Evolutionary conservation across 35 echinoderm and acorn worm genomes (phyloP).

Genomic region (Apostichopus parvimensis): DNA sequence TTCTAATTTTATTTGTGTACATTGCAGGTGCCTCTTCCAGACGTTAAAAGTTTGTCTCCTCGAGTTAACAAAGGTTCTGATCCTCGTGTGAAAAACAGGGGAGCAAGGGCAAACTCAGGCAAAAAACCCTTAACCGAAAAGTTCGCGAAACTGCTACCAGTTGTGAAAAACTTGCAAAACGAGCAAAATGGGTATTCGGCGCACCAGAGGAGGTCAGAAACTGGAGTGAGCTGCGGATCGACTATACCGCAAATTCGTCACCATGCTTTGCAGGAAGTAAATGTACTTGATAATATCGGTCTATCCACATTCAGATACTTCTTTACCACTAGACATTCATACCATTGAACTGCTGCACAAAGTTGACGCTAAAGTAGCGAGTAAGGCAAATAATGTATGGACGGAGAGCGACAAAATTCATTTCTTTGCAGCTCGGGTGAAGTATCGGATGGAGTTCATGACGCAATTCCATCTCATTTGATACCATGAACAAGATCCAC

Average conservation of each 20-base stretch:
- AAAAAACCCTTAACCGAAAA: not conserved
- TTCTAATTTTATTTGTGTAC: no score
- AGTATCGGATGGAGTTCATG: constrained; percentile 24
- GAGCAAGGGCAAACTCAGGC: not conserved
- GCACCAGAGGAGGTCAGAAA: not conserved
- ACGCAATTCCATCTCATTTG: not conserved
- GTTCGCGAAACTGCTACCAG: not conserved
- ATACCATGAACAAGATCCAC: constrained; percentile 45
- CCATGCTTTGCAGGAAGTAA: constrained; percentile 1
- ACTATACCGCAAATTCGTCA: constrained; percentile 9
- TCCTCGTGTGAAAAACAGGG: not conserved
- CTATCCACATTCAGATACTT: not conserved
- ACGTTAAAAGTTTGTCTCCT: no score
- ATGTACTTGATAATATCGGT: not conserved
- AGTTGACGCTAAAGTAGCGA: constrained; percentile 19
- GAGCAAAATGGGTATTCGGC: not conserved
- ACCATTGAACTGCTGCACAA: not conserved
- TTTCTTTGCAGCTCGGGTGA: constrained; percentile 17
- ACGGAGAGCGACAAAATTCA: not conserved
- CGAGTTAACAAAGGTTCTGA: no score
- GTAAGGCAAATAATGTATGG: constrained; percentile 10
- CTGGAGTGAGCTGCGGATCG: not conserved
- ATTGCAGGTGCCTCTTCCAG: no score
- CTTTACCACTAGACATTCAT: not conserved
- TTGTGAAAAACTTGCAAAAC: not conserved